Evolutionary conservation across 2,797 vertebrate genomes (phyloP).

Genomic region (Mustela erminea): DNA sequence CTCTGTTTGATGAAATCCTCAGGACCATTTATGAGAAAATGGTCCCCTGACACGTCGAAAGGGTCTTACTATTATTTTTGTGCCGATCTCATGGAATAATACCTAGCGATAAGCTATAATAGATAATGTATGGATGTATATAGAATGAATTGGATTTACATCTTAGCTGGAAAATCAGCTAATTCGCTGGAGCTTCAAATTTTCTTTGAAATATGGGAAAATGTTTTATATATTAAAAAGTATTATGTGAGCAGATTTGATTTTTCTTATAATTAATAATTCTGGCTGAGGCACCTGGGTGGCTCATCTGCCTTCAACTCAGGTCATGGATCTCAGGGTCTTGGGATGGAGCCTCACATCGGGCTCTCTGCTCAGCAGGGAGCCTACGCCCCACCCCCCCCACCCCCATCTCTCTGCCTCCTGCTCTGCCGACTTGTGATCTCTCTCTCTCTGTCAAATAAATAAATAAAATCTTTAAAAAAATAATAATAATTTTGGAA

Average conservation of each 20-base stretch:
- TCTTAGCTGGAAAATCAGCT: background rate
- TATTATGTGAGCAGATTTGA: background rate
- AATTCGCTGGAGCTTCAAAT: background rate
- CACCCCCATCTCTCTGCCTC: too few relatives aligned
- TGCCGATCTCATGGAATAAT: background rate
- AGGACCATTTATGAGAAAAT: background rate
- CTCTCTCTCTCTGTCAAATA: too few relatives aligned
- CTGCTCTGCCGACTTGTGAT: too few relatives aligned
- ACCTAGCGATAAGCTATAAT: background rate
- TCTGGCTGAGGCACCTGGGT: background rate
- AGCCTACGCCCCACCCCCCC: too few relatives aligned
- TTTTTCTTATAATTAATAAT: slow-evolving; percentile 3
- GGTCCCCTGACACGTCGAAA: background rate
- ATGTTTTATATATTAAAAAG: background rate
- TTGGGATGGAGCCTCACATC: too few relatives aligned
- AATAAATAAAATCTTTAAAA: too few relatives aligned
- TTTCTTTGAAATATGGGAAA: background rate
- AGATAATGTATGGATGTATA: too few relatives aligned
- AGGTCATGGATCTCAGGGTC: too few relatives aligned
- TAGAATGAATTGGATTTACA: background rate
- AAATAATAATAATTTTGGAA: background rate
- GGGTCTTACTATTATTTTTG: background rate
- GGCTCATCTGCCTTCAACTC: too few relatives aligned
- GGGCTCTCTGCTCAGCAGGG: too few relatives aligned
- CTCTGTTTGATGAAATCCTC: background rate